Conservation (phyloP, 2,888 invertebrate genomes). For the Cynaeus angustus region DNA sequence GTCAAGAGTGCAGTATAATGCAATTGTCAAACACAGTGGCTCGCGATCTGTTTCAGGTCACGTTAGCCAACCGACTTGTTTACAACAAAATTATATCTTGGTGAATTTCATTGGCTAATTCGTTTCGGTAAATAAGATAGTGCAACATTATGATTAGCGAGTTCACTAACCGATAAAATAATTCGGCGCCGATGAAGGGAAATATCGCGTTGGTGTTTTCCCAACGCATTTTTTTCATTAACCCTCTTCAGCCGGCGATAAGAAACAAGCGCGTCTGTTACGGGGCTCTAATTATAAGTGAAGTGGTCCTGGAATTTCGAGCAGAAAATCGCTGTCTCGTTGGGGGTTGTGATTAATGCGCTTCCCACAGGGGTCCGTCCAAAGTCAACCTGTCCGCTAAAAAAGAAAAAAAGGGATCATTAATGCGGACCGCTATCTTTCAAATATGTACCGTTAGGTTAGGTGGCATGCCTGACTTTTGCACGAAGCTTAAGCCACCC, state of each 20-base stretch:
- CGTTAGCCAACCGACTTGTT: slow-evolving; percentile 49
- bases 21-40: slow-evolving; percentile 34
- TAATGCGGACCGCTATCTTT: slow-evolving; percentile 57
- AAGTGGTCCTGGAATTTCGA: slow-evolving; percentile 28
- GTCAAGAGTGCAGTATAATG: slow-evolving; percentile 16
- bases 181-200: slow-evolving; percentile 24
- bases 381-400: slow-evolving; percentile 60
- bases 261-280: too few species aligned
- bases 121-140: slow-evolving; percentile 51
- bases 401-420: slow-evolving; percentile 56
- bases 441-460: slow-evolving; percentile 61
- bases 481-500: slow-evolving; percentile 50
- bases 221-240: slow-evolving; percentile 30
- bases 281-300: too few species aligned
- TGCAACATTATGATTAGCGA: slow-evolving; percentile 49
- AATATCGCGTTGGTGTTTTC: slow-evolving; percentile 26
- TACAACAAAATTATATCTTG: slow-evolving; percentile 46
- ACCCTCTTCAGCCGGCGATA: slow-evolving; percentile 40
- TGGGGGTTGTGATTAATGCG: slow-evolving; percentile 60
- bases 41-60: slow-evolving; percentile 48
- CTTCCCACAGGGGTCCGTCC: slow-evolving; percentile 58
- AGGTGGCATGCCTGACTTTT: slow-evolving; percentile 61
- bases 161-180: slow-evolving; percentile 51
- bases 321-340: slow-evolving; percentile 41
- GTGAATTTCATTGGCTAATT: slow-evolving; percentile 53